Percentiles rank a stretch among this genome's conserved stretches.
These are phyloP conservation scores for Chroicocephalus ridibundus DNA, from an alignment of 2,113 vertebrate genomes.

Conservation along the genomic window DNA sequence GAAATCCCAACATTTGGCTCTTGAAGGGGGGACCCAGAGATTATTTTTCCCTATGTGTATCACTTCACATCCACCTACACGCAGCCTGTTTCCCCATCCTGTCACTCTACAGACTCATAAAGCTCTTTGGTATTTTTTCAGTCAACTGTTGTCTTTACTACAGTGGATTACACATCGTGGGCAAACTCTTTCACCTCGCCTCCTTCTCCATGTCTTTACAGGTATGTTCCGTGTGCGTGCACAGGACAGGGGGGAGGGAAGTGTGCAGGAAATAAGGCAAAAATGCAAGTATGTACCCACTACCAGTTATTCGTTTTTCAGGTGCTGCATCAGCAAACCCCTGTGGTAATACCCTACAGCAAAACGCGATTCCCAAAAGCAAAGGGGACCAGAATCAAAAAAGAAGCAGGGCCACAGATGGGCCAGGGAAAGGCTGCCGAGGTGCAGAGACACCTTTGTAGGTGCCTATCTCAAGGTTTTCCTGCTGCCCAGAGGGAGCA, in stretches of 20 bases:
- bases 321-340: not conserved
- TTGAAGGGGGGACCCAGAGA: not conserved
- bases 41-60: not conserved
- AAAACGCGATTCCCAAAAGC: not conserved
- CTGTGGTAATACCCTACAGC: not conserved
- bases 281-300: not conserved
- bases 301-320: not conserved
- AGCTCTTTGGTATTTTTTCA: not conserved
- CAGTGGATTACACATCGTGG: accelerated
- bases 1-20: not conserved
- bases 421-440: not conserved
- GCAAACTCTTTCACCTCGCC: not conserved
- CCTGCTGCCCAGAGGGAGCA: not conserved
- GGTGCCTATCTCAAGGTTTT: accelerated
- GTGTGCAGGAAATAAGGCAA: not conserved
- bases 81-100: not conserved
- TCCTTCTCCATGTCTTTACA: accelerated
- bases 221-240: accelerated
- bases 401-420: not conserved
- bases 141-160: not conserved
- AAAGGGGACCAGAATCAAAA: not conserved
- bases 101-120: not conserved
- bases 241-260: not conserved
- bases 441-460: not conserved
- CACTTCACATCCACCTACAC: not conserved